phyloP scores from a whole-genome alignment of 2,113 vertebrate genomes.

The Ariopsis seemanni region DNA sequence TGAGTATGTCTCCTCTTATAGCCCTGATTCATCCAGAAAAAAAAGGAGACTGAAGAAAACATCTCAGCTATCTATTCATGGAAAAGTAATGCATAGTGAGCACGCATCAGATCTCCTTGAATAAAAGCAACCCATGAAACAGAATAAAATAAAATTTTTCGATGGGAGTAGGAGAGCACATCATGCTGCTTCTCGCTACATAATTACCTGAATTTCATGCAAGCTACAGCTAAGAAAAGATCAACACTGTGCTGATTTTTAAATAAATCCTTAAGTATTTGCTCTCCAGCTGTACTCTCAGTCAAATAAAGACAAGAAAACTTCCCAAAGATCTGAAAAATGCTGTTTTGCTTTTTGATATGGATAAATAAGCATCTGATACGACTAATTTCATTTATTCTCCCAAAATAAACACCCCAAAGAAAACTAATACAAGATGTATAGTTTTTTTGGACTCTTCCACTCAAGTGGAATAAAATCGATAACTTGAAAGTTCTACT shows the following conservation, averaged over 20 bases:
- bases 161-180: not conserved
- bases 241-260: not conserved
- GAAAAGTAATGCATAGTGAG: not conserved
- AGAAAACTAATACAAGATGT: not conserved
- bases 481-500: not conserved
- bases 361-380: not conserved
- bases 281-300: not conserved
- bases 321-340: not conserved
- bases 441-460: conserved; percentile 8
- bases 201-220: not conserved
- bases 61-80: not conserved
- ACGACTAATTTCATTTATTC: not conserved
- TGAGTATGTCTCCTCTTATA: not conserved
- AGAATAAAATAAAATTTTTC: not conserved
- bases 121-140: not conserved
- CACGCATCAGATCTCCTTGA: not conserved
- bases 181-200: not conserved
- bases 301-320: not conserved
- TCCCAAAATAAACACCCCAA: conserved; percentile 13
- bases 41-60: not conserved
- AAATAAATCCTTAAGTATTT: not conserved
- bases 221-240: not conserved
- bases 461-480: not conserved
- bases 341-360: not conserved
- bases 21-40: not conserved